Percentiles rank a stretch among this genome's conserved stretches.
Evolutionary conservation across 2,797 vertebrate genomes (phyloP).

Genomic region (Remorina albescens): DNA sequence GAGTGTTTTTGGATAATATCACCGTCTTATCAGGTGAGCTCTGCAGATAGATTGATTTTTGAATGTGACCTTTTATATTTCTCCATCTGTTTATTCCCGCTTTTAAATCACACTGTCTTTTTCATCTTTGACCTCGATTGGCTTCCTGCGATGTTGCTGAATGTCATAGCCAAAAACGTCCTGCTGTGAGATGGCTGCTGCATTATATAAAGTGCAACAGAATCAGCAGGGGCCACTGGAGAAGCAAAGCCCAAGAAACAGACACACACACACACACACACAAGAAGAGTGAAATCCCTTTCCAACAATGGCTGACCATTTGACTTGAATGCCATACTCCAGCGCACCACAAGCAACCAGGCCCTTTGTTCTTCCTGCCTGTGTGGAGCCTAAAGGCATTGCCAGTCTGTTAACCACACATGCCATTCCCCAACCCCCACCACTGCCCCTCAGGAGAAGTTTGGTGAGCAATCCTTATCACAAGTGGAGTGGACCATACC

Average conservation of each 20-base stretch:
- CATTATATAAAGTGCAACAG: slow-evolving; percentile 43
- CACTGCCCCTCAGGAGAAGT: slow-evolving; percentile 40
- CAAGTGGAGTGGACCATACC: slow-evolving; percentile 67
- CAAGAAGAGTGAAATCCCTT: slow-evolving; percentile 17
- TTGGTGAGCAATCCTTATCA: slow-evolving; percentile 51
- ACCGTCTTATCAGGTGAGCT: slow-evolving; percentile 16
- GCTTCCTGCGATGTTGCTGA: slow-evolving; percentile 51
- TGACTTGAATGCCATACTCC: slow-evolving; percentile 33
- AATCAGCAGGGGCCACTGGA: slow-evolving; percentile 22
- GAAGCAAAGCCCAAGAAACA: neutral
- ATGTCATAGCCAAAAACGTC: slow-evolving; percentile 54
- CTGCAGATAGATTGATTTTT: slow-evolving; percentile 14
- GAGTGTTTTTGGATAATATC: neutral
- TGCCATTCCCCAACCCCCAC: slow-evolving; percentile 32
- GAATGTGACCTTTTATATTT: slow-evolving; percentile 39
- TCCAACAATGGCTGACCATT: slow-evolving; percentile 17
- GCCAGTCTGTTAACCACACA: slow-evolving; percentile 57
- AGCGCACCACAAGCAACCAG: slow-evolving; percentile 33
- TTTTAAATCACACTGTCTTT: slow-evolving; percentile 44
- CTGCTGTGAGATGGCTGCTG: slow-evolving; percentile 32
- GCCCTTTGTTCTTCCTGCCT: slow-evolving; percentile 65
- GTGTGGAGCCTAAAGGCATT: slow-evolving; percentile 58
- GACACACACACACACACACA: slow-evolving; percentile 7
- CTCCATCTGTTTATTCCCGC: slow-evolving; percentile 35
- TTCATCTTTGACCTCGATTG: slow-evolving; percentile 59